Percentiles rank a stretch among this genome's conserved stretches.
Evolutionary conservation across 2,888 invertebrate species (phyloP).

Genomic region (Scotopteryx bipunctaria): DNA sequence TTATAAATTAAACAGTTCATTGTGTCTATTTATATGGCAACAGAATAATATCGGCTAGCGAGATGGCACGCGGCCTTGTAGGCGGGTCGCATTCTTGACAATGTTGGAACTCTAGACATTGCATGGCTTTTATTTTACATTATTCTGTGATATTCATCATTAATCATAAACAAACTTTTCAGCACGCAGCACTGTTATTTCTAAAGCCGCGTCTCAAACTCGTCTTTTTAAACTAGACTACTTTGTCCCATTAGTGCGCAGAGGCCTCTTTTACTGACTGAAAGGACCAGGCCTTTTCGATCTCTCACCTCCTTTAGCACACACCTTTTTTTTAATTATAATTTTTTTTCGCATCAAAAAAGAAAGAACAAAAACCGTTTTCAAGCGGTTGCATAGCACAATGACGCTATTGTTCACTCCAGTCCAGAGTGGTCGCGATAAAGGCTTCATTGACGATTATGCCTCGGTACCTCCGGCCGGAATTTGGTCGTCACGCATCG

Average conservation of each 20-base stretch:
- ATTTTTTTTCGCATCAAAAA: background rate
- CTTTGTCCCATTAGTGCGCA: no score
- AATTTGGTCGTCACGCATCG: slow-evolving; percentile 36
- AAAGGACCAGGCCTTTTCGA: no score
- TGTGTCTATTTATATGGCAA: slow-evolving; percentile 39
- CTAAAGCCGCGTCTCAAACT: no score
- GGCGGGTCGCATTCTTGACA: slow-evolving; percentile 80
- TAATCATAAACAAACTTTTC: no score
- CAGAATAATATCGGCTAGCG: slow-evolving; percentile 45
- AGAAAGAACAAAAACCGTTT: slow-evolving; percentile 21
- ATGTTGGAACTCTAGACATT: slow-evolving; percentile 55
- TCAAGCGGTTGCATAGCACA: slow-evolving; percentile 23
- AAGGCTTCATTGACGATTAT: slow-evolving; percentile 59
- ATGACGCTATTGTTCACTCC: slow-evolving; percentile 63
- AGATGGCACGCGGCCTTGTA: slow-evolving; percentile 72
- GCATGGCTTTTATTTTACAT: slow-evolving; percentile 41
- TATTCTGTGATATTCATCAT: slow-evolving; percentile 9
- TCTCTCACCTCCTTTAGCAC: no score
- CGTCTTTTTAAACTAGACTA: no score
- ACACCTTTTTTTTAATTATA: no score
- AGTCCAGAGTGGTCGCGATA: slow-evolving; percentile 54
- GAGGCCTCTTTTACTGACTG: no score
- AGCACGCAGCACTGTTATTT: no score
- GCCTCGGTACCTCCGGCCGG: slow-evolving; percentile 49
- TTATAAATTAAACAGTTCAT: slow-evolving; percentile 32